Evolutionary conservation across 2,797 vertebrate species (phyloP), one percentile per base, ranked within the genome.

Genomic region (Nyctalus aviator): DNA sequence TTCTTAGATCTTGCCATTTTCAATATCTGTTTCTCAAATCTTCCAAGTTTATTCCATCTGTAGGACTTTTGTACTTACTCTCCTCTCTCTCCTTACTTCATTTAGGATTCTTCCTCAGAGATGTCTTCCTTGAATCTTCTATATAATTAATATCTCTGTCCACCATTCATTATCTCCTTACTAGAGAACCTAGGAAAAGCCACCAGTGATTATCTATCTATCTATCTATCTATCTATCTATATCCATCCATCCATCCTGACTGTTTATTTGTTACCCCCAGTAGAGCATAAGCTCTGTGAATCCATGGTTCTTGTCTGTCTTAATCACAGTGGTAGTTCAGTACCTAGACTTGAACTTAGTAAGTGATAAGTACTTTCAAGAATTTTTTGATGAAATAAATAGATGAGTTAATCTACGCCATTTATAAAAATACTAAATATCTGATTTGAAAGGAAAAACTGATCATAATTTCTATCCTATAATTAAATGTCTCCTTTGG

Each of bases 401-500:
- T 23, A 50, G 55, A 44, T 96, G 50, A 88, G 18, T 91, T 73
- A 44, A 75, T 78, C 35, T 81, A 46, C 0, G 7, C 41, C 64
- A 55, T 69, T 96, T 32, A 88, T 86, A 88, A 95, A 95, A 55
- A 75, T 71, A 50, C 17, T 57, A 71, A 71, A 41, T 90, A 91
- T 30, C 17, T 64, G 27, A 93, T 73, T 68, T 73, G 50, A 95
- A 90, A 13, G 15, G 7, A 30, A 17, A 91, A 73, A 69, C n/a
- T 84, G 13, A 48, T 75, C 5, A 25, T 73, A 93, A 90, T 53
- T 27, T 88, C 18, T 78, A 6, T 64, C 44, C 44, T 85, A 21
- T 84, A 57, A 82, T 17, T 90, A 66, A 87, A 90, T 71, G 91
- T 84, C n/a, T 93, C 55, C 41, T 68, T 91, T 85, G 73, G 48